A percentile compares a stretch with the other conserved stretches of the same genome.
Conservation (phyloP, 2,888 invertebrate species). For the Bibio marci region DNA sequence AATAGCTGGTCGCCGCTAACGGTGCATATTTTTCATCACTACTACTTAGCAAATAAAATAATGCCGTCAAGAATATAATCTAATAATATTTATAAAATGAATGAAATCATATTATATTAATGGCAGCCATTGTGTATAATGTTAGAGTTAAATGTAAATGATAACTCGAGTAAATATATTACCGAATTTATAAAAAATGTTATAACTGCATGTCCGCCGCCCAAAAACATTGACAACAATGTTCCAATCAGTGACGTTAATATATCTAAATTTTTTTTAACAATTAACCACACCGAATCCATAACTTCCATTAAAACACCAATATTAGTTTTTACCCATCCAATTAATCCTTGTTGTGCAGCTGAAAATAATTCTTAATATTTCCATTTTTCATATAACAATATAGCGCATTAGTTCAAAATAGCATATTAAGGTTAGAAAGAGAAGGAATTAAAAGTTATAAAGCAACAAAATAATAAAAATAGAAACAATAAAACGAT, state of each 20-base stretch:
- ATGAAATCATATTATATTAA: too few species aligned
- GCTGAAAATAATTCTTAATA: conserved; percentile 31
- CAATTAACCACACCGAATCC: conserved; percentile 72
- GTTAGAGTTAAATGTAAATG: too few species aligned
- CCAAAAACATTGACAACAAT: conserved; percentile 70
- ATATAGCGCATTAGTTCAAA: background rate
- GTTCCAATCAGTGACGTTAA: conserved; percentile 71
- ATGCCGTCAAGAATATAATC: conserved; percentile 92
- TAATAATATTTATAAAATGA: too few species aligned
- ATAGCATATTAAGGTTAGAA: too few species aligned
- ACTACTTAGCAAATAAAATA: conserved; percentile 86
- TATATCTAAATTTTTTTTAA: conserved; percentile 83
- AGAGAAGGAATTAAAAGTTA: conserved; percentile 1
- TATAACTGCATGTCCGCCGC: conserved; percentile 78
- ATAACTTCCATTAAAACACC: conserved; percentile 75
- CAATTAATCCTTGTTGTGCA: conserved; percentile 43
- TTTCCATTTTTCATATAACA: conserved; percentile 26
- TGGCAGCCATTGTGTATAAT: too few species aligned
- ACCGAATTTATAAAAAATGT: conserved; percentile 75
- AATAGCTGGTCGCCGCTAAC: conserved; percentile 64
- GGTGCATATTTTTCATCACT: conserved; percentile 82
- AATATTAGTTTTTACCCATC: conserved; percentile 78
- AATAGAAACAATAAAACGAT: background rate
- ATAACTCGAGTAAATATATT: too few species aligned
- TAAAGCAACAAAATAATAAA: background rate